These are phyloP conservation scores for Philopotamus ludificatus DNA, from an alignment of 1,140 invertebrate genomes.

Conservation along the genomic window DNA sequence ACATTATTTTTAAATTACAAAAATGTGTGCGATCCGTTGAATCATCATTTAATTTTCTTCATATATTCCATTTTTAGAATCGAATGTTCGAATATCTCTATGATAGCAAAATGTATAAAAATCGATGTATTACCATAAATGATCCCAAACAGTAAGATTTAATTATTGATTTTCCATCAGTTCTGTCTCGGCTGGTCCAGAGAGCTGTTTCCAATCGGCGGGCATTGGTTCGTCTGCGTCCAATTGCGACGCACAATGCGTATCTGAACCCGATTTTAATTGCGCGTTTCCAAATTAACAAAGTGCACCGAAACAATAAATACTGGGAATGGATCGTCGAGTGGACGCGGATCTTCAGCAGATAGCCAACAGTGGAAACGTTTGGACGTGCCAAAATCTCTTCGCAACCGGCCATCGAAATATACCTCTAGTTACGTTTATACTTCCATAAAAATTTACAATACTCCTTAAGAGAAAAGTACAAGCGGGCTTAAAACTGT, in stretches of 20 bases:
- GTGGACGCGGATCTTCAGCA: too few species aligned
- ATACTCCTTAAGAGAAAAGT: conserved; percentile 11
- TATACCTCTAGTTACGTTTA: conserved; percentile 1
- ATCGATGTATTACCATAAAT: conserved; percentile 43
- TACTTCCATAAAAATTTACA: conserved; percentile 4
- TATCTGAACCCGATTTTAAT: not conserved
- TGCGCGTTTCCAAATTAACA: not conserved
- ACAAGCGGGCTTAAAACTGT: conserved; percentile 7
- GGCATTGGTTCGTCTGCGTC: too few species aligned
- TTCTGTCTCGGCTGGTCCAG: conserved; percentile 17
- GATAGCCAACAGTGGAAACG: too few species aligned
- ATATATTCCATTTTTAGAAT: conserved; percentile 33
- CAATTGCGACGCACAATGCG: too few species aligned
- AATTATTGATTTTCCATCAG: conserved; percentile 40
- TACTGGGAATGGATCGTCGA: too few species aligned
- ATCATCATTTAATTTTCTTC: conserved; percentile 2
- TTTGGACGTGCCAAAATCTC: too few species aligned
- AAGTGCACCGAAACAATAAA: not conserved
- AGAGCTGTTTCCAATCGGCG: too few species aligned
- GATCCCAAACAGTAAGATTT: conserved; percentile 42
- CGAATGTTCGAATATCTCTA: conserved; percentile 34
- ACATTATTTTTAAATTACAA: conserved; percentile 28
- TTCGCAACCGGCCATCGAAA: not conserved
- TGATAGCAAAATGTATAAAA: conserved; percentile 40
- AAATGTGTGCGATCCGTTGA: conserved; percentile 36